phyloP scores from a whole-genome alignment of 2,113 vertebrate species.

The Sylvicapra grimmia region DNA sequence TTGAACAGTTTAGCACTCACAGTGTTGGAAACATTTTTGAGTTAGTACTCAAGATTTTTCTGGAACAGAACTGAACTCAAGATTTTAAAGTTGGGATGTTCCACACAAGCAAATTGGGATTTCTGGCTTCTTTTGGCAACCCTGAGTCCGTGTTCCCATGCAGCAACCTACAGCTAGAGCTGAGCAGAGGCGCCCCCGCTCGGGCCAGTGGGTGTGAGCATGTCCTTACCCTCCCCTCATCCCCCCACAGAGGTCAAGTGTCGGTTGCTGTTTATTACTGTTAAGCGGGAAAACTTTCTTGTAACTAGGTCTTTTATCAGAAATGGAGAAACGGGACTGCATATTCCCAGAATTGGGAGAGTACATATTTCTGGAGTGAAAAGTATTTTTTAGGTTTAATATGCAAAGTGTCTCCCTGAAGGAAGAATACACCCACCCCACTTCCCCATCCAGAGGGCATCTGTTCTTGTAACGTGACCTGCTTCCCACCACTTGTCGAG shows the following conservation, averaged over 20 bases:
- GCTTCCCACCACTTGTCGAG: neutral
- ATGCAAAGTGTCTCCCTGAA: neutral
- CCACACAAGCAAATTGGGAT: neutral
- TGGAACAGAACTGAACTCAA: neutral
- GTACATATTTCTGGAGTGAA: neutral
- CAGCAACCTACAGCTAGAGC: neutral
- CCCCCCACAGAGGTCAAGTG: neutral
- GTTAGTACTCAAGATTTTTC: neutral
- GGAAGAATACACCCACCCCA: neutral
- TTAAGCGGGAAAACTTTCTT: neutral
- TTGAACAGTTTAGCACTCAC: neutral
- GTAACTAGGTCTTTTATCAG: neutral
- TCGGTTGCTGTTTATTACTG: neutral
- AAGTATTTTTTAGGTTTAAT: neutral
- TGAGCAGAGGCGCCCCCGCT: neutral
- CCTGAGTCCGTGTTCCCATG: neutral
- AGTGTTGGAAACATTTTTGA: neutral
- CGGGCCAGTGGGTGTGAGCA: neutral
- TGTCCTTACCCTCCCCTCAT: neutral
- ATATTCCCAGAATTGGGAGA: neutral
- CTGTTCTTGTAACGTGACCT: neutral
- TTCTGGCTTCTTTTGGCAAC: neutral
- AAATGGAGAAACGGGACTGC: neutral
- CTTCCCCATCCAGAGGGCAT: neutral
- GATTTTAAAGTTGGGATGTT: neutral